A percentile compares a stretch with the other conserved stretches of the same genome.
Conservation (phyloP, 2,797 vertebrate genomes). For the Okamejei kenojei region DNA sequence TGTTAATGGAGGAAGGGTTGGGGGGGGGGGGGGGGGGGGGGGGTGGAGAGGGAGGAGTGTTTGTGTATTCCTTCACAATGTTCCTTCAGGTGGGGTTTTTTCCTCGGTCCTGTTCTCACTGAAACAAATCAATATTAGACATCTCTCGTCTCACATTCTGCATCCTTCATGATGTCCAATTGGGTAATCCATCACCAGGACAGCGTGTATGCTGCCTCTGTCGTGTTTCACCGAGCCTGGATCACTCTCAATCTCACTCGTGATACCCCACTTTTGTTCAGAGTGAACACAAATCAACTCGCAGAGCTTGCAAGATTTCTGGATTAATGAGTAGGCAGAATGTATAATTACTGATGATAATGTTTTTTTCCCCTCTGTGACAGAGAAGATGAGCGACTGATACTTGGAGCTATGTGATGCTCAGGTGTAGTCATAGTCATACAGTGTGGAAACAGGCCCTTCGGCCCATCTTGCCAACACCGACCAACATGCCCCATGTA, state of each 20-base stretch:
- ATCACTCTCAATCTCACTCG: not conserved
- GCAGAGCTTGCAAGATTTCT: not conserved
- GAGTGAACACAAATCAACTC: not conserved
- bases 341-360: conserved; percentile 15
- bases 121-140: not conserved
- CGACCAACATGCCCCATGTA: too few species aligned
- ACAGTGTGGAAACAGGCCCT: too few species aligned
- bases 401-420: not conserved
- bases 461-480: too few species aligned
- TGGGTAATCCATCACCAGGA: not conserved
- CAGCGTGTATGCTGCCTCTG: not conserved
- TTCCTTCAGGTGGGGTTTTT: not conserved
- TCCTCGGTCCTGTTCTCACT: not conserved
- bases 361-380: not conserved
- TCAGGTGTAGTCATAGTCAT: too few species aligned
- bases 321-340: conserved; percentile 10
- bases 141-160: not conserved
- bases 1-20: too few species aligned
- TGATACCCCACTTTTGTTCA: not conserved
- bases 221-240: not conserved
- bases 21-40: too few species aligned
- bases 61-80: too few species aligned
- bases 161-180: not conserved
- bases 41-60: too few species aligned
- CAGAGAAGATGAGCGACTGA: not conserved